Conservation (phyloP, 1,140 invertebrate species). For the Drosophila leontia region DNA sequence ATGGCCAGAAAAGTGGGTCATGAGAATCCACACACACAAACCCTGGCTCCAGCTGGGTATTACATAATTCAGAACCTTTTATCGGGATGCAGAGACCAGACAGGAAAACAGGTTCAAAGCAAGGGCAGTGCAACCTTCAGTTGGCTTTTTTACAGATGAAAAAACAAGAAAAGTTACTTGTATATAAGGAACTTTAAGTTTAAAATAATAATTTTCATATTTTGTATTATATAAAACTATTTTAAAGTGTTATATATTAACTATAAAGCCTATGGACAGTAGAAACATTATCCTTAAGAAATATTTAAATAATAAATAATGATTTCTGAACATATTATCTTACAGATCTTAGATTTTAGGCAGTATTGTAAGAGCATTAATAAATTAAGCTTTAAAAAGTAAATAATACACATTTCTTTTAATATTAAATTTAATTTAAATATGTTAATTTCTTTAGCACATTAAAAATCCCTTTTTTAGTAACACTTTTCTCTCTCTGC, state of each 20-base stretch:
- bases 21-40: conserved; percentile 47
- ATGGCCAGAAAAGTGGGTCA: conserved; percentile 67
- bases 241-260: too few species aligned
- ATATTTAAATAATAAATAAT: not conserved
- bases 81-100: conserved; percentile 9
- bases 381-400: not conserved
- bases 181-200: not conserved
- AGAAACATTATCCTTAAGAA: too few species aligned
- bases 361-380: accelerated
- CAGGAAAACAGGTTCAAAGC: conserved; percentile 69
- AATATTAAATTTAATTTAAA: too few species aligned
- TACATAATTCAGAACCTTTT: conserved; percentile 76
- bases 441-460: too few species aligned
- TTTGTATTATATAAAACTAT: not conserved
- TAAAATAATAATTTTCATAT: too few species aligned
- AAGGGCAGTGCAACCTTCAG: conserved; percentile 70
- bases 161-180: not conserved
- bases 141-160: conserved; percentile 11
- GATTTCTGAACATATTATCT: not conserved
- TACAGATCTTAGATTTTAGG: not conserved
- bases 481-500: conserved; percentile 29
- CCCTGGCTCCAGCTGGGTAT: conserved; percentile 27
- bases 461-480: not conserved
- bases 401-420: too few species aligned
- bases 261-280: not conserved